Percentiles rank a stretch among this genome's conserved stretches.
These are phyloP conservation scores for Drosophila emarginata DNA, from an alignment of 2,888 invertebrate species.

Conservation along the genomic window DNA sequence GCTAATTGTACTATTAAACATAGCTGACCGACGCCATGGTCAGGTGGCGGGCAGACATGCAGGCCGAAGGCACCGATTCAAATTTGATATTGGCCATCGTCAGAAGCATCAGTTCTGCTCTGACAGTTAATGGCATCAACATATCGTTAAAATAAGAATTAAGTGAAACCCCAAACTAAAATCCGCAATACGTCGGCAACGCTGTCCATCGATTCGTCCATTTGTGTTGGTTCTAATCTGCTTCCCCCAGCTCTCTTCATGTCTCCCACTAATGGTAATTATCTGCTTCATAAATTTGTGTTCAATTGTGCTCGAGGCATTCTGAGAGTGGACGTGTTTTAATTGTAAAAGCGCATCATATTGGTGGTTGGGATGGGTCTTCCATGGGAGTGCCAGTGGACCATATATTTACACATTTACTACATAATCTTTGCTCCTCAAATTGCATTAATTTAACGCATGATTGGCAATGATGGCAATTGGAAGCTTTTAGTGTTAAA, in stretches of 20 bases:
- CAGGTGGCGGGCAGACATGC: slow-evolving; percentile 1
- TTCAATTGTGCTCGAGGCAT: slow-evolving; percentile 60
- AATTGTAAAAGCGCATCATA: slow-evolving; percentile 44
- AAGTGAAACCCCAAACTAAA: slow-evolving; percentile 15
- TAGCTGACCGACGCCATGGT: slow-evolving; percentile 19
- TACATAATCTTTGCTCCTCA: slow-evolving; percentile 35
- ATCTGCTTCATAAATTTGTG: slow-evolving; percentile 74
- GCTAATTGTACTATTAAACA: slow-evolving; percentile 78
- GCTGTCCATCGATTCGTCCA: not conserved
- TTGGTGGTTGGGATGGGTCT: not conserved
- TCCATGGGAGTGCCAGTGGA: not conserved
- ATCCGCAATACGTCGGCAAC: not conserved
- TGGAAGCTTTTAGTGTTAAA: slow-evolving; percentile 41
- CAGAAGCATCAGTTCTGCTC: slow-evolving; percentile 61
- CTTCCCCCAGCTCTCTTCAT: slow-evolving; percentile 19
- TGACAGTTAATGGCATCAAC: slow-evolving; percentile 59
- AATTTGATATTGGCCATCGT: slow-evolving; percentile 26
- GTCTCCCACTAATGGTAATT: slow-evolving; percentile 68
- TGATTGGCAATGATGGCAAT: slow-evolving; percentile 65
- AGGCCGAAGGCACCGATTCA: slow-evolving; percentile 19
- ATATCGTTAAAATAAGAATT: slow-evolving; percentile 42
- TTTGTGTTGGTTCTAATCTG: not conserved
- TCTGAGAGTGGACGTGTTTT: slow-evolving; percentile 44
- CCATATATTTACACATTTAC: too few relatives aligned
- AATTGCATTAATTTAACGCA: slow-evolving; percentile 76